Conservation (phyloP, 1,140 invertebrate species). For the Drosophila bocki region DNA sequence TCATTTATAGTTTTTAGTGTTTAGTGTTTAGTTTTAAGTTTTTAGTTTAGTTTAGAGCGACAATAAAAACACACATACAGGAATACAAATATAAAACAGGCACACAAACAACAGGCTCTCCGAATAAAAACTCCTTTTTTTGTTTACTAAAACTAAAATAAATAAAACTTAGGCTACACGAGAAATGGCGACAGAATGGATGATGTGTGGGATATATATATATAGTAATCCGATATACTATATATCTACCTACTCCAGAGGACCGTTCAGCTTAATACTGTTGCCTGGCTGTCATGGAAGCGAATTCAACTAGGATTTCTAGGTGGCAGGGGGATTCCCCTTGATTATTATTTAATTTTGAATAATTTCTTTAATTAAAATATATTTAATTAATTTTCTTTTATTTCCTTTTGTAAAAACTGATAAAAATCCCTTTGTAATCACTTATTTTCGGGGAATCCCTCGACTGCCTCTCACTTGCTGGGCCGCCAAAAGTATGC, state of each 20-base stretch:
- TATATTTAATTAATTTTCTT: too few relatives aligned
- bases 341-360: too few relatives aligned
- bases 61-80: conserved; percentile 67
- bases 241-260: conserved; percentile 37
- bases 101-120: conserved; percentile 57
- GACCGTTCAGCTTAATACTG: conserved; percentile 57
- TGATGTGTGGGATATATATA: conserved; percentile 9
- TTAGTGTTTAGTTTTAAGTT: conserved; percentile 13
- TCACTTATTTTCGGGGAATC: not conserved
- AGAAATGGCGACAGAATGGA: conserved; percentile 67
- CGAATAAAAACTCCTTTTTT: conserved; percentile 37
- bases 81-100: conserved; percentile 57
- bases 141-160: conserved; percentile 68
- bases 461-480: conserved; percentile 10
- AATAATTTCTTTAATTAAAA: not conserved
- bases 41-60: conserved; percentile 43
- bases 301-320: conserved; percentile 42
- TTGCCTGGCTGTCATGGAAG: conserved; percentile 57
- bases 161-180: conserved; percentile 73
- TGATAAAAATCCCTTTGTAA: not conserved
- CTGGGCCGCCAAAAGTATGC: conserved; percentile 57
- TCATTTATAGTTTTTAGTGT: conserved; percentile 9
- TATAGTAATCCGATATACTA: conserved; percentile 11
- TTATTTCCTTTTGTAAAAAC: not conserved
- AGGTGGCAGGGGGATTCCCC: not conserved